These are phyloP conservation scores for Epinephelus malabaricus DNA, from an alignment of 2,797 vertebrate species.

Conservation along the genomic window DNA sequence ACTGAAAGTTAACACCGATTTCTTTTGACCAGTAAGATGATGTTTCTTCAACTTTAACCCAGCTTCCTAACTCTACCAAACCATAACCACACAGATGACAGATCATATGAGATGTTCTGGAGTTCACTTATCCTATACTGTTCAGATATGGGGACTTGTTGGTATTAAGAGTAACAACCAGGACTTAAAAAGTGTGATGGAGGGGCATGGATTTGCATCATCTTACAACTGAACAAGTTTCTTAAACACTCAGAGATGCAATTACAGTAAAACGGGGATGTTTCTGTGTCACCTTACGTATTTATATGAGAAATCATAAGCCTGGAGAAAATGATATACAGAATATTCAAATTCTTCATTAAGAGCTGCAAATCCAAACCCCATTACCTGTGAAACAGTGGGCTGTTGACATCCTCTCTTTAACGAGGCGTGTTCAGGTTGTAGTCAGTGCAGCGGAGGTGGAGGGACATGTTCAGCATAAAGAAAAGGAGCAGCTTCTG, in stretches of 20 bases:
- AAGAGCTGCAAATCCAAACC: neutral
- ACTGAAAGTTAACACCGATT: no score
- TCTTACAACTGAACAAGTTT: neutral
- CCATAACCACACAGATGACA: no score
- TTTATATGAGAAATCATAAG: slow-evolving; percentile 6
- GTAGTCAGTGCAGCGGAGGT: neutral
- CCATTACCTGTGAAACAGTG: neutral
- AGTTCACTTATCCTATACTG: neutral
- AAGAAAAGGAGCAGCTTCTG: slow-evolving; percentile 4
- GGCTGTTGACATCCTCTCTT: slow-evolving; percentile 10
- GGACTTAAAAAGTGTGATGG: no score
- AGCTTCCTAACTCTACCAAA: no score
- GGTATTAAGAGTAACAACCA: no score
- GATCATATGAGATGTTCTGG: neutral
- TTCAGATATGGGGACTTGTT: neutral
- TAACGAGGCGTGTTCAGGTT: slow-evolving; percentile 29
- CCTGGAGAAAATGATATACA: neutral
- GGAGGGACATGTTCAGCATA: neutral
- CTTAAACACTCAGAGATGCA: neutral
- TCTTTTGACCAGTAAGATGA: no score
- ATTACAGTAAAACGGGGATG: neutral
- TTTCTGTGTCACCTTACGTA: neutral
- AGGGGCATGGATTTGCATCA: neutral
- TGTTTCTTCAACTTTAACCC: no score
- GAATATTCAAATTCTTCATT: neutral